Base-by-base conservation (phyloP, 2,888 invertebrate genomes). In the Athripsodes cinereus region DNA sequence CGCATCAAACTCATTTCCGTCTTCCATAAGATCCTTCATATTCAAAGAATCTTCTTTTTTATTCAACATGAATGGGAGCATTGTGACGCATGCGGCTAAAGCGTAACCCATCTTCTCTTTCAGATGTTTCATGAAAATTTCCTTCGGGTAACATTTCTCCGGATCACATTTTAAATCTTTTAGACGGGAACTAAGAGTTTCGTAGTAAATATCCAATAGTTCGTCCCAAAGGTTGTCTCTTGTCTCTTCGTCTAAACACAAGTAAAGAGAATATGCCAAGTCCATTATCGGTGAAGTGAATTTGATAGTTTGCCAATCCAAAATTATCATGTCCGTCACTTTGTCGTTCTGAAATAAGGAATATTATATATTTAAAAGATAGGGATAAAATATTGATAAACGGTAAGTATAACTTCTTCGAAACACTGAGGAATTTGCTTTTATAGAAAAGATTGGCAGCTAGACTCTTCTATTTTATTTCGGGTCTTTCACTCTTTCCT, bases 291-390 rank as follows among this genome's bases (percentile, higher is more conserved):
- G 57, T 10, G 61, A 56, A 5, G 58, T 22, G 6, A 34, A 44
- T 19, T 44, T 52, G 10, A 52, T 20, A 10, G 50, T 48, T 44
- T 61, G 61, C 61, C 61, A 61, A 22, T 61, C 61, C n/a, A 61
- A 13, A 2, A 58, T 50, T 16, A 47, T 31, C 61, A 61, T 49
- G 11, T 58, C 50, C 2, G 52, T 44, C 2, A 49, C 40, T 18
- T 49, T 51, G 13, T 44, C 50, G 8, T 58, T 52, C 61, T 61
- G 26, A 26, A 26, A 26, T 10, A 26, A 26, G 10, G 5, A 26
- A 26, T 6, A 26, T 26, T 26, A n/a, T n/a, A n/a, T n/a, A n/a
- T n/a, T n/a, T n/a, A n/a, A n/a, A n/a, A n/a, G n/a, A n/a, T n/a
- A n/a, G n/a, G n/a, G n/a, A n/a, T n/a, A n/a, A n/a, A n/a, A n/a